Conservation (phyloP, 2,888 invertebrate genomes). For the Halocaridina rubra region DNA sequence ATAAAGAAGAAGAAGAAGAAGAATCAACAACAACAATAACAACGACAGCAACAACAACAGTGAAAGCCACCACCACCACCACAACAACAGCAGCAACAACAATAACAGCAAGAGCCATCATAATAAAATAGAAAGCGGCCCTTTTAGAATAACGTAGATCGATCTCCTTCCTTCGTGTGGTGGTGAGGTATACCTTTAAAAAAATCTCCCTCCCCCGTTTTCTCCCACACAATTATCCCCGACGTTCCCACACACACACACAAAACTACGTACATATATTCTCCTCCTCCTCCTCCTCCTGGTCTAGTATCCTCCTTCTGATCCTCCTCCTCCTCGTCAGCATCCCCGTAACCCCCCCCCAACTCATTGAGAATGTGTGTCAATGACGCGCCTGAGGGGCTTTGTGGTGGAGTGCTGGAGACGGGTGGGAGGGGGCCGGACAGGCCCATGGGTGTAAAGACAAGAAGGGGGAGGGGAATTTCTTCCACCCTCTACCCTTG, state of each 20-base stretch:
- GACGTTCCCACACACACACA: not conserved
- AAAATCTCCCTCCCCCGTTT: not conserved
- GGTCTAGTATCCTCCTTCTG: not conserved
- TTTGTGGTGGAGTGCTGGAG: not conserved
- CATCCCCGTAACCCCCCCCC: not conserved
- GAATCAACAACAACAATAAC: too few species aligned
- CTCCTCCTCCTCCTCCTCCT: not conserved
- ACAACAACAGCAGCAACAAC: too few species aligned
- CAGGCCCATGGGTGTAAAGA: not conserved
- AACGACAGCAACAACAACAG: too few species aligned
- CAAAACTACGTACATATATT: too few species aligned
- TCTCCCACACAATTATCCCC: not conserved
- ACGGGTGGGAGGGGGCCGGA: not conserved
- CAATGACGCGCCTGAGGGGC: conserved; percentile 37
- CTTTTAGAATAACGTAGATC: too few species aligned
- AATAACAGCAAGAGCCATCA: too few species aligned
- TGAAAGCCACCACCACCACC: too few species aligned
- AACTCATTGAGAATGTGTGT: conserved; percentile 29
- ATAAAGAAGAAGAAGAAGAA: too few species aligned
- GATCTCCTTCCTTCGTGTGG: not conserved
- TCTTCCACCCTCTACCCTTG: not conserved
- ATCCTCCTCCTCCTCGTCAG: not conserved
- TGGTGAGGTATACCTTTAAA: too few species aligned
- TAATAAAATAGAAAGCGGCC: too few species aligned
- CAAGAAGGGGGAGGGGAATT: not conserved